A percentile compares a stretch with the other conserved stretches of the same genome.
phyloP scores from a whole-genome alignment of 2,797 vertebrate species.

The Rachycentron canadum region DNA sequence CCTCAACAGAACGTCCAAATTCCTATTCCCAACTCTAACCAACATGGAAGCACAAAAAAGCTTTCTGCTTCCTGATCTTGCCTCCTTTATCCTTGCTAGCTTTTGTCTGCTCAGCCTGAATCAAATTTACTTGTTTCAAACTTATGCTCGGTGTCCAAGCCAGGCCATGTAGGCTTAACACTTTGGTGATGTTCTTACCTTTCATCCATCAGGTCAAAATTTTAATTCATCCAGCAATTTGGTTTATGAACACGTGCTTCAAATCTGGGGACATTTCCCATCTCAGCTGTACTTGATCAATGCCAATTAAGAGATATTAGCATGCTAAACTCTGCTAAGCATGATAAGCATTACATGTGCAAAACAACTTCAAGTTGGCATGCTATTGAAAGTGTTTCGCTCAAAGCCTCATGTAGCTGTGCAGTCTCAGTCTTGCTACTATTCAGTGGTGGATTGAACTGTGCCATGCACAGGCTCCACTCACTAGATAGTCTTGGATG shows the following conservation, averaged over 20 bases:
- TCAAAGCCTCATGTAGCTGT: conserved; percentile 23
- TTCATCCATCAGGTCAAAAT: not conserved
- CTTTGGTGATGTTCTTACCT: not conserved
- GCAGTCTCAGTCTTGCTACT: conserved; percentile 18
- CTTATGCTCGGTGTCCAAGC: too few relatives aligned
- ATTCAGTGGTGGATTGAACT: conserved; percentile 34
- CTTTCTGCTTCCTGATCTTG: too few relatives aligned
- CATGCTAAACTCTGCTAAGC: not conserved
- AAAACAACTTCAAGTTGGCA: not conserved
- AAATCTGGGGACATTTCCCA: not conserved
- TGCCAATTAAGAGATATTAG: not conserved
- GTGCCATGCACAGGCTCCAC: conserved; percentile 7
- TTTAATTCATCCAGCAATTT: not conserved
- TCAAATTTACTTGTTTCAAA: too few relatives aligned
- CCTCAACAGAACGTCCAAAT: too few relatives aligned
- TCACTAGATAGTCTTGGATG: conserved; percentile 18
- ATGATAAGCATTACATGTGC: not conserved
- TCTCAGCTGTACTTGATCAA: not conserved
- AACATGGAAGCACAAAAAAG: too few relatives aligned
- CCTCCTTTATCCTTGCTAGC: not conserved
- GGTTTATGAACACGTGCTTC: not conserved
- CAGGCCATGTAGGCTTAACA: too few relatives aligned
- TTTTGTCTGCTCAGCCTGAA: not conserved
- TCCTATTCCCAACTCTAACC: too few relatives aligned
- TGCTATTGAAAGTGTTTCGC: conserved; percentile 6